Evolutionary conservation across 2,113 vertebrate species (phyloP), one percentile per base, ranked within the genome.

Genomic region (Podocnemis expansa): DNA sequence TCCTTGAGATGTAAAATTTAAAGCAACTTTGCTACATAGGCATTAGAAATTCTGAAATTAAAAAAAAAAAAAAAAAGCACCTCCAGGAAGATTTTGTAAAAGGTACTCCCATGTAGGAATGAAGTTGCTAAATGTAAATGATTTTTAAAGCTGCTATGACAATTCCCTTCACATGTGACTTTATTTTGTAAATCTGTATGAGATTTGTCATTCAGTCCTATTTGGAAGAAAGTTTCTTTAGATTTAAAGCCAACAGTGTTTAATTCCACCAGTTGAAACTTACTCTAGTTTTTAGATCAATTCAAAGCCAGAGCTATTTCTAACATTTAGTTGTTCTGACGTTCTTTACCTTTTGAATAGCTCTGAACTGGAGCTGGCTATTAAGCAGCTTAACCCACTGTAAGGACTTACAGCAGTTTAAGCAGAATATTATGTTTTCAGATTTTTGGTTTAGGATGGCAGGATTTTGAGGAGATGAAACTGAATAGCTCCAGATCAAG

Each of bases 141-240:
- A 92, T 95, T 88, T 91, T 87, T 85, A 90, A 89, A 97, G 94
- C 89, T 79, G 82, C 94, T 88, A 10, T 91, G 88, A 88, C 82
- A 41, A 38, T 73, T 93, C 82, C 45, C 60, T 83, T 89, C 80
- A 93, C 91, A 90, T 34, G 70, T 87, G 43, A 80, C 86, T 97
- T 96, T 96, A 87, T 73, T 84, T 88, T 94, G 91, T 56, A 97
- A 97, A 96, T 91, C 96, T 93, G 95, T 94, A 83, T 55, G 89
- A 94, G 82, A 51, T 88, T 93, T 84, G 80, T 92, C 95, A 96
- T 80, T 96, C 94, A 95, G 95, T 97, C 94, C 94, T 97, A 95
- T 95, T 96, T 96, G 94, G 90, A 89, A 97, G 47, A 82, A 96
- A 96, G 76, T 96, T 17, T 95, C 87, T 92, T 93, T 88, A 96